Evolutionary conservation across 2,797 vertebrate genomes (phyloP), one percentile per base, ranked within the genome.

Genomic region (Halcyon smyrnensis): DNA sequence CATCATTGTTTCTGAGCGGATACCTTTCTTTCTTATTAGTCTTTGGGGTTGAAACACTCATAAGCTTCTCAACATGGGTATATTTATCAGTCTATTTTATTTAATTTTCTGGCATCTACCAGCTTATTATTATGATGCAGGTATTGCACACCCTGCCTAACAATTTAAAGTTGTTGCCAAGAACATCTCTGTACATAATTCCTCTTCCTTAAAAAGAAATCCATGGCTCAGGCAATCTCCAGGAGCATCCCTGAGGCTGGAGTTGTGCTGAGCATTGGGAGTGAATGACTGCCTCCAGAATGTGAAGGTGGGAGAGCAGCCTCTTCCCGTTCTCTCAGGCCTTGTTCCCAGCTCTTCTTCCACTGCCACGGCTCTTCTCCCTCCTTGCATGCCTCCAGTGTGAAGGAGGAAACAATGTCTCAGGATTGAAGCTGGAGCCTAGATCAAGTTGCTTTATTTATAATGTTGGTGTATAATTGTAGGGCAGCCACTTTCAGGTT

Each of bases 311-410:
- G 11, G 46, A 75, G 9, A 68, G 13, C 17, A 54, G 10, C 18
- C 16, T 0, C 0, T 11, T 80, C 7, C 27, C 9, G 11, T 51
- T 5, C 11, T 60, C 57, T 48, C 1, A 0, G 13, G 28, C 19
- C 59, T 30, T 32, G 2, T 16, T 69, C n/a, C 25, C 50, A 64
- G 34, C 11, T 21, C n/a, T n/a, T 73, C 10, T 50, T 46, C 27
- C 27, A 15, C 24, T 28, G 18, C 18, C 13, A 25, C 9, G 18
- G 64, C 54, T 30, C 32, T 56, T 56, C 8, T 73, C 14, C 11
- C 45, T 34, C 7, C 21, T 18, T 15, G 21, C 10, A 7, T 23
- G 6, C 20, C 12, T 79, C 15, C 20, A 32, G 1, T 56, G 37
- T 34, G 13, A 27, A 59, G 16, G 16, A 27, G 64, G 25, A 56